A percentile compares a stretch with the other conserved stretches of the same genome.
Conservation (phyloP, 2,888 invertebrate genomes). For the Morpho helenor region DNA sequence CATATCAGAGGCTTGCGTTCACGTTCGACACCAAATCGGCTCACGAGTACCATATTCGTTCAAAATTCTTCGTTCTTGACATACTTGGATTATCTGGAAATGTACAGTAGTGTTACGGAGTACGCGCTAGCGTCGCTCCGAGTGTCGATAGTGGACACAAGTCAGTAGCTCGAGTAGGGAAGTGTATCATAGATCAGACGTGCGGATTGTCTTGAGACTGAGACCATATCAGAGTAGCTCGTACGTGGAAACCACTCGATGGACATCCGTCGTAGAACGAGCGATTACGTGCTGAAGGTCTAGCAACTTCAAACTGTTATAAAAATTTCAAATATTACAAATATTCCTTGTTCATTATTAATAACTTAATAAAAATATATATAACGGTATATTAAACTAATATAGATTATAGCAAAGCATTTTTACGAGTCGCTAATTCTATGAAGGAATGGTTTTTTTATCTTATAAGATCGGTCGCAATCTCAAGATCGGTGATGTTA, state of each 20-base stretch:
- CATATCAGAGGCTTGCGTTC: conserved; percentile 74
- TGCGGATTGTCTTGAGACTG: conserved; percentile 77
- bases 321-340: conserved; percentile 51
- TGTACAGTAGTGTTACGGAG: neutral
- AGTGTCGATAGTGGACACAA: conserved; percentile 59
- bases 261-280: conserved; percentile 71
- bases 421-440: conserved; percentile 75
- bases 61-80: conserved; percentile 2
- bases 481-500: conserved; percentile 70
- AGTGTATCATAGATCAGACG: conserved; percentile 73
- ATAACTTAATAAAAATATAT: conserved; percentile 45
- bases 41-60: conserved; percentile 2
- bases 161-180: conserved; percentile 73
- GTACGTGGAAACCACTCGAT: conserved; percentile 50
- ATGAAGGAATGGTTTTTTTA: conserved; percentile 64
- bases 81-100: neutral
- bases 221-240: conserved; percentile 76
- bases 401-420: conserved; percentile 61
- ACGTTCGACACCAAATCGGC: conserved; percentile 41
- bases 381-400: conserved; percentile 56
- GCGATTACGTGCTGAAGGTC: conserved; percentile 42
- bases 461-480: conserved; percentile 66
- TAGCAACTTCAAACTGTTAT: conserved; percentile 43
- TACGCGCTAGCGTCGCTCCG: conserved; percentile 13
- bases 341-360: conserved; percentile 59